Percentiles rank a stretch among this genome's conserved stretches.
phyloP scores from a whole-genome alignment of 2,888 invertebrate genomes.

The Lithophane leautieri region DNA sequence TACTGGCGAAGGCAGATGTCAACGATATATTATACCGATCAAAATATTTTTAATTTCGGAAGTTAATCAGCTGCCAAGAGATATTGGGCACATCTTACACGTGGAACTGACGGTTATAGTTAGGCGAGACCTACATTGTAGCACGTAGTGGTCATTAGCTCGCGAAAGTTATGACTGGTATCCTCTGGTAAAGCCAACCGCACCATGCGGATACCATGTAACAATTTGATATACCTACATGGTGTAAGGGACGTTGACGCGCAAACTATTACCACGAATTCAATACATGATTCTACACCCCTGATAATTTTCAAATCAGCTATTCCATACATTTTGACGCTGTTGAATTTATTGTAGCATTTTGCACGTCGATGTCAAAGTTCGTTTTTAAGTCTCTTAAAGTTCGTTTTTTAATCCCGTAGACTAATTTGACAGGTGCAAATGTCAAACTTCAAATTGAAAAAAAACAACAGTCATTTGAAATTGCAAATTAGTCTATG shows the following conservation, averaged over 20 bases:
- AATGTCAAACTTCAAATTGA: too few species aligned
- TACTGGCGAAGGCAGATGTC: background rate
- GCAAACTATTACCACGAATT: too few species aligned
- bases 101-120: slow-evolving; percentile 5
- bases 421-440: too few species aligned
- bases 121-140: background rate
- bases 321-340: background rate
- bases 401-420: too few species aligned
- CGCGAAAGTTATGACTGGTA: background rate
- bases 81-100: slow-evolving; percentile 9
- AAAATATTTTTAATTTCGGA: slow-evolving; percentile 7
- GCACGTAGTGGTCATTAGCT: background rate
- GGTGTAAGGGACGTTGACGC: background rate
- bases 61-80: slow-evolving; percentile 24
- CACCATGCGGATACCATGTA: background rate
- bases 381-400: background rate
- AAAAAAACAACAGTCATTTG: too few species aligned
- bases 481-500: too few species aligned
- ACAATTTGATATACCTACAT: background rate
- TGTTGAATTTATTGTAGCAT: background rate
- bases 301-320: background rate
- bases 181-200: background rate
- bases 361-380: background rate
- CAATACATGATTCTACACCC: background rate
- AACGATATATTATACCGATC: background rate